These are phyloP conservation scores for Pteruthius melanotis DNA, from an alignment of 2,113 vertebrate genomes.

Conservation along the genomic window DNA sequence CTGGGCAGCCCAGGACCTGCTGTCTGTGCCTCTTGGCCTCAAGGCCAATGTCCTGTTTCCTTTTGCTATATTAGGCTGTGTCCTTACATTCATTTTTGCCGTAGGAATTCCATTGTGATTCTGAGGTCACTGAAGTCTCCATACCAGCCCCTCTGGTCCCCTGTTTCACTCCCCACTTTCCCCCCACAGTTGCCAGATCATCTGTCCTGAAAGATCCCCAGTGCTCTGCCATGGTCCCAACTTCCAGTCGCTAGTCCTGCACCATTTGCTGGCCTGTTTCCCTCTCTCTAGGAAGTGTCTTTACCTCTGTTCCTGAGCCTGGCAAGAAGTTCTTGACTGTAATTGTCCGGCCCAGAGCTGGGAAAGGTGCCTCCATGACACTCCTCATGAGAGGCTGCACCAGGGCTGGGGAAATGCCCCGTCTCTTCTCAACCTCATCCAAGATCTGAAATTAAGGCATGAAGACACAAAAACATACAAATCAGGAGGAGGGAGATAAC, in stretches of 20 bases:
- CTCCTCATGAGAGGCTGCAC: constrained; percentile 98
- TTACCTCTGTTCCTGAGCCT: constrained; percentile 93
- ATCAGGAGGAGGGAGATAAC: neutral
- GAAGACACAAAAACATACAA: neutral
- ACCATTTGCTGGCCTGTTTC: neutral
- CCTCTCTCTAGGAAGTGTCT: neutral
- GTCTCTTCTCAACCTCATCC: constrained; percentile 95
- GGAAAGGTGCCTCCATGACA: constrained; percentile 96
- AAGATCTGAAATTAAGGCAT: constrained; percentile 80
- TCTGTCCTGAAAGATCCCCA: neutral
- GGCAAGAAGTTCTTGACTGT: constrained; percentile 94
- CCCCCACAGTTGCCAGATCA: neutral
- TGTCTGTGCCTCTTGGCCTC: neutral
- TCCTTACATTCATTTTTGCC: neutral
- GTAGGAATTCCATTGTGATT: neutral
- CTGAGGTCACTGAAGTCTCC: neutral
- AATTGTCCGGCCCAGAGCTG: constrained; percentile 90
- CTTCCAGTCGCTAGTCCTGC: neutral
- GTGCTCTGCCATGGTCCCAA: neutral
- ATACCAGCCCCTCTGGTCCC: neutral
- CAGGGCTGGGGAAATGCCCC: constrained; percentile 93
- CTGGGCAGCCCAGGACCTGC: neutral
- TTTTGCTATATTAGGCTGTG: neutral
- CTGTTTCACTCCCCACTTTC: neutral
- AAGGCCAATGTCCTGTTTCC: neutral